Evolutionary conservation across 2,888 invertebrate genomes (phyloP), one percentile per base, ranked within the genome.

Genomic region (Scelioninae gen. 1): DNA sequence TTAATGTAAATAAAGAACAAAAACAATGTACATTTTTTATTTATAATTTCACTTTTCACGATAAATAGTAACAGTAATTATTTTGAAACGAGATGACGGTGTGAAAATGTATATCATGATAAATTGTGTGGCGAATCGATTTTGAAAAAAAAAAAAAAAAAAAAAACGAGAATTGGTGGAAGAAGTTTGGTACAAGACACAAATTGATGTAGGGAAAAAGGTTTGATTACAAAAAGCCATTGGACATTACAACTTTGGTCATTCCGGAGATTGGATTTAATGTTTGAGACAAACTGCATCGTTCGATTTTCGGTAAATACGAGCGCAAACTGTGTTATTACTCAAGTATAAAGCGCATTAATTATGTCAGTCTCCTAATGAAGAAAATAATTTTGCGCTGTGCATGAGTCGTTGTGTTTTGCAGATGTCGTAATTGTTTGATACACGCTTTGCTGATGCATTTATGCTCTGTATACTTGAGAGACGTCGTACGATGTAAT

Each of bases 401-500:
- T n/a, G 29, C 34, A 34, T 7, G 10, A 7, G 4, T 7, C 7
- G 38, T 38, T 29, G 11, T 13, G 13, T 47, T 34, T 72, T 60
- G 23, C 51, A 40, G 23, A 7, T 23, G 43, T 10, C 34, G 55
- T 29, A 69, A 71, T 65, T 56, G 43, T 53, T 55, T 62, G 56
- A 74, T 66, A 40, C 45, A 49, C 49, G 49, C 49, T 43, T 66
- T 49, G 43, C 58, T 38, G 58, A 40, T 53, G 43, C 65, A 34
- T 51, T 66, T 65, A 49, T 47, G 16, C 13, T 68, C 45, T 11
- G 68, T 45, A 45, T 10, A 47, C 31, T 38, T 43, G 9, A n/a
- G 55, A 81, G 47, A 66, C 53, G 43, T 34, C 51, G 62, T 11
- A 56, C 45, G 11, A 38, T 47, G 56, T 65, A 81, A 84, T 84